A percentile compares a stretch with the other conserved stretches of the same genome.
These are phyloP conservation scores for Neodiprion pinetum DNA, from an alignment of 1,140 invertebrate species.

Conservation along the genomic window DNA sequence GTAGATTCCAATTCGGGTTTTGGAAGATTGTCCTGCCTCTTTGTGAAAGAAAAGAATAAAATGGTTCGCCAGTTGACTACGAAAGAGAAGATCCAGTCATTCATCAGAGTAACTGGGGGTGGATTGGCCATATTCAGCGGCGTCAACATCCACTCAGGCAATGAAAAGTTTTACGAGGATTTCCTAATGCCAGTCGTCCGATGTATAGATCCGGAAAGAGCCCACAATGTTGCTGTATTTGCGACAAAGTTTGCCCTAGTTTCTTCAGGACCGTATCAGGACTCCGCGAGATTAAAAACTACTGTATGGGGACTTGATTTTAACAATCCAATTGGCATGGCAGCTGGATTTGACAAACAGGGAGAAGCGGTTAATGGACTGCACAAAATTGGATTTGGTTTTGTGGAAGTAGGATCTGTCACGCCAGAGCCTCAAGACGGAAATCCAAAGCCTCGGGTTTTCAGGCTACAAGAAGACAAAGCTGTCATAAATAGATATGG, in stretches of 20 bases:
- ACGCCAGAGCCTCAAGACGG: constrained; percentile 92
- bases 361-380: constrained; percentile 88
- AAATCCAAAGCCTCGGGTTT: constrained; percentile 92
- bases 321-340: constrained; percentile 91
- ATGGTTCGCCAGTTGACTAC: constrained; percentile 40
- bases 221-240: constrained; percentile 79
- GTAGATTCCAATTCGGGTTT: too few species aligned
- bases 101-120: constrained; percentile 45
- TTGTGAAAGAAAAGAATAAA: background rate
- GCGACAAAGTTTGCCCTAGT: constrained; percentile 78
- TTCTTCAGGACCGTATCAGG: constrained; percentile 65
- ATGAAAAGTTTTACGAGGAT: constrained; percentile 81
- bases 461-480: constrained; percentile 82
- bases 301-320: constrained; percentile 77
- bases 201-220: constrained; percentile 75
- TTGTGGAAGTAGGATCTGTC: constrained; percentile 94
- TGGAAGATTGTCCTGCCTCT: too few species aligned
- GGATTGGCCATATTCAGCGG: constrained; percentile 68
- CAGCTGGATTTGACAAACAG: constrained; percentile 98
- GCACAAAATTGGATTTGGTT: constrained; percentile 88
- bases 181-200: constrained; percentile 75
- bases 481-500: constrained; percentile 97
- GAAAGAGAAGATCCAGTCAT: constrained; percentile 47
- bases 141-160: constrained; percentile 71
- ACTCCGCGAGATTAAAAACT: constrained; percentile 70